Conservation (phyloP, 2,113 vertebrate genomes). For the Leptobrachium leishanense region DNA sequence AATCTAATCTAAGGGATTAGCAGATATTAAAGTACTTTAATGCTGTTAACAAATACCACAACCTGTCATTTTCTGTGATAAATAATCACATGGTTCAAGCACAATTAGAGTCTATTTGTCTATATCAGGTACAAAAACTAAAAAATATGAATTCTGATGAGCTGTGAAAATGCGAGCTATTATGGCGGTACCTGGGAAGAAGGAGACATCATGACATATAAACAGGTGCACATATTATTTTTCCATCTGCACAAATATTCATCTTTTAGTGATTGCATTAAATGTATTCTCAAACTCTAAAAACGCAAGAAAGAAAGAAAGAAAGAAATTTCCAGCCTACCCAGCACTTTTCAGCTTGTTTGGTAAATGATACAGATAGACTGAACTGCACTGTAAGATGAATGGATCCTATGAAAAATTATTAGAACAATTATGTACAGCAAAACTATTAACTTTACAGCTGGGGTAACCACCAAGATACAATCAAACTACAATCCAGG, state of each 20-base stretch:
- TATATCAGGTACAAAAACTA: conserved; percentile 13
- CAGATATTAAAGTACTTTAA: too few relatives aligned
- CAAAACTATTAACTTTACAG: too few relatives aligned
- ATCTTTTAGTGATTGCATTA: neutral
- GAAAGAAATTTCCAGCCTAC: too few relatives aligned
- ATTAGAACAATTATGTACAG: too few relatives aligned
- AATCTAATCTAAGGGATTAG: neutral
- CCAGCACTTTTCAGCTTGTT: too few relatives aligned
- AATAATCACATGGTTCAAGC: neutral
- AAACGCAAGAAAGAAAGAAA: too few relatives aligned
- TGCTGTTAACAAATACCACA: neutral
- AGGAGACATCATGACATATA: conserved; percentile 1
- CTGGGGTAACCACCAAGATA: too few relatives aligned
- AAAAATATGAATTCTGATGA: conserved; percentile 21
- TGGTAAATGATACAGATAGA: too few relatives aligned
- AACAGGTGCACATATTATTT: conserved; percentile 10
- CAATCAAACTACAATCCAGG: too few relatives aligned
- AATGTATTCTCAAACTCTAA: too few relatives aligned
- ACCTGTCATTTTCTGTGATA: neutral
- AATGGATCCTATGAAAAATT: too few relatives aligned
- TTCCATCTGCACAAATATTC: neutral
- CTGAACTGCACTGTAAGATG: too few relatives aligned
- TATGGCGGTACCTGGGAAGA: conserved; percentile 1
- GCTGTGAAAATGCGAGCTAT: conserved; percentile 24
- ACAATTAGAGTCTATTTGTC: conserved; percentile 36